These are phyloP conservation scores for Amphiprion clarkii DNA, from an alignment of 2,797 vertebrate species.

Conservation along the genomic window DNA sequence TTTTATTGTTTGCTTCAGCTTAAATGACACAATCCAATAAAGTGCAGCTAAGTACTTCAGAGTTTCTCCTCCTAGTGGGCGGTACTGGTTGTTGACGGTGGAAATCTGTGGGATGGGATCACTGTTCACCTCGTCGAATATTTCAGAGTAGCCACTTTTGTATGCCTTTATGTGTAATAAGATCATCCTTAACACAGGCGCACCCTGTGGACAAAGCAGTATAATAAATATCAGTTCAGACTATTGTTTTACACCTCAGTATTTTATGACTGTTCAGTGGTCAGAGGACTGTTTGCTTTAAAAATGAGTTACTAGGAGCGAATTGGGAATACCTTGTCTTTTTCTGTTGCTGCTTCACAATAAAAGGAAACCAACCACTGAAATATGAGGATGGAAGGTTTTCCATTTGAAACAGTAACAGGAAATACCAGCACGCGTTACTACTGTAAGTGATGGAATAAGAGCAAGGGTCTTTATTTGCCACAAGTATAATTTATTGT, in stretches of 20 bases:
- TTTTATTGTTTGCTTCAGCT: not conserved
- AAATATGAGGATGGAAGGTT: constrained; percentile 1
- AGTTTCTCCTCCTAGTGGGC: constrained; percentile 26
- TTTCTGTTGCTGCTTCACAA: constrained; percentile 1
- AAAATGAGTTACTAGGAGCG: not conserved
- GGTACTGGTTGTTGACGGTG: constrained; percentile 17
- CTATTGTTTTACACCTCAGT: constrained; percentile 1
- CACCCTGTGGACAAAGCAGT: not conserved
- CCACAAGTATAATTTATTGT: not conserved
- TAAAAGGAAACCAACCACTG: constrained; percentile 9
- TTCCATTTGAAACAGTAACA: constrained; percentile 7
- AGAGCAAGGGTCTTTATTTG: not conserved
- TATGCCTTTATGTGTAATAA: constrained; percentile 6
- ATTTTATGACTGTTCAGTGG: not conserved
- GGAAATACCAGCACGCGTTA: constrained; percentile 1
- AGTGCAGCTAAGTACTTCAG: not conserved
- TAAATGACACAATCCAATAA: constrained; percentile 21
- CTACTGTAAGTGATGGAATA: not conserved
- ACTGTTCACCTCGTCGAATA: constrained; percentile 4
- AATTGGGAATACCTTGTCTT: not conserved
- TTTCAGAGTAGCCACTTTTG: not conserved
- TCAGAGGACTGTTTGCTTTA: constrained; percentile 2
- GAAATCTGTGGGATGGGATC: constrained; percentile 3
- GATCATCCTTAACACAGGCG: not conserved
- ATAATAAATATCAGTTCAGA: constrained; percentile 7